phyloP scores from a whole-genome alignment of 2,888 invertebrate species.

The Drosophila pseudotalamancana region DNA sequence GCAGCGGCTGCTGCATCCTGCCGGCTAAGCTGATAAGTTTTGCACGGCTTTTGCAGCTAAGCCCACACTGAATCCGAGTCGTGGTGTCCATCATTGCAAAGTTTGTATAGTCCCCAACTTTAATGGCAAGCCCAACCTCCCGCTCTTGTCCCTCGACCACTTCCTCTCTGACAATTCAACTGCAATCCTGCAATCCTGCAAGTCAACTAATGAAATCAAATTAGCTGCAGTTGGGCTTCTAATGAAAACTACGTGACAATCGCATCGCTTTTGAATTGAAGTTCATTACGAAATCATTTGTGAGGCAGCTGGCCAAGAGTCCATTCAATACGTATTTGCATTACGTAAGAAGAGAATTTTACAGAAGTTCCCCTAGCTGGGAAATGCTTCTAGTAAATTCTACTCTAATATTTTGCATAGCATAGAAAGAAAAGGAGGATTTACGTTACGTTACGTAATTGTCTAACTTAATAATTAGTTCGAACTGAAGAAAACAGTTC shows the following conservation, averaged over 20 bases:
- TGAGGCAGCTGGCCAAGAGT: background rate
- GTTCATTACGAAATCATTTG: slow-evolving; percentile 3
- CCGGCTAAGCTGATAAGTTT: slow-evolving; percentile 40
- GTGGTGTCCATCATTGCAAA: slow-evolving; percentile 20
- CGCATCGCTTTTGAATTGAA: background rate
- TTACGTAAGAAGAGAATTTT: no score
- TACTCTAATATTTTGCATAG: no score
- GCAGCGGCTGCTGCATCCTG: slow-evolving; percentile 2
- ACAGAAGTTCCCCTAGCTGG: no score
- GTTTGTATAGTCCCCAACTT: slow-evolving; percentile 42
- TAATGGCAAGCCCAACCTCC: slow-evolving; percentile 7
- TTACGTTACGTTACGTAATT: no score
- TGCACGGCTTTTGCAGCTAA: slow-evolving; percentile 31
- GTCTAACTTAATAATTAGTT: no score
- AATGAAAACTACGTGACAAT: slow-evolving; percentile 26
- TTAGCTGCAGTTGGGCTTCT: slow-evolving; percentile 33
- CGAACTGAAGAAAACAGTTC: no score
- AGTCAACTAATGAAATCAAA: slow-evolving; percentile 43
- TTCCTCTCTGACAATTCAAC: background rate
- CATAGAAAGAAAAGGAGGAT: no score
- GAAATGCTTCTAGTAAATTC: no score
- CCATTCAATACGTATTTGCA: background rate
- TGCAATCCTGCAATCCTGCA: slow-evolving; percentile 1
- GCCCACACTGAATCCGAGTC: slow-evolving; percentile 15
- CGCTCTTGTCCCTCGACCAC: background rate